Evolutionary conservation across 2,113 vertebrate genomes (phyloP).

Genomic region (Girardinichthys multiradiatus): DNA sequence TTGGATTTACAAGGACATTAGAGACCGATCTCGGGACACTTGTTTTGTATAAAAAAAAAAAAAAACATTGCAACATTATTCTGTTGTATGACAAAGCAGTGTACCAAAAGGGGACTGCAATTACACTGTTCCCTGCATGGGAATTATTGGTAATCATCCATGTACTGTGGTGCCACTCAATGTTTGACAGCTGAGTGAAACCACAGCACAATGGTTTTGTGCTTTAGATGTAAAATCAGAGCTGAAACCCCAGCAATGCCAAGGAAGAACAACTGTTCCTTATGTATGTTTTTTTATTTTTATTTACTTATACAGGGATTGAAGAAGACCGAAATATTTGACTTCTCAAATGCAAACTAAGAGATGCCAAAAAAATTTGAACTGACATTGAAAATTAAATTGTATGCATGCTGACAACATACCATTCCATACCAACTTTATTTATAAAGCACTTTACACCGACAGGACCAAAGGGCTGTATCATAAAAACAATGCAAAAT

Average conservation of each 20-base stretch:
- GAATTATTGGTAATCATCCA: conserved; percentile 82
- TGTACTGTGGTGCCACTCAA: conserved; percentile 80
- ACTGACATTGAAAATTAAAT: background rate
- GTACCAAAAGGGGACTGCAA: conserved; percentile 73
- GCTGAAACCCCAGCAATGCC: conserved; percentile 61
- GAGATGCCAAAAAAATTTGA: background rate
- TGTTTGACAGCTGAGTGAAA: conserved; percentile 79
- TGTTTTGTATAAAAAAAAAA: conserved; percentile 71
- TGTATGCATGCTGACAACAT: conserved; percentile 22
- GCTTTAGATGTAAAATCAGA: conserved; percentile 66
- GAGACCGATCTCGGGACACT: conserved; percentile 51
- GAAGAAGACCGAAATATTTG: background rate
- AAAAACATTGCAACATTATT: conserved; percentile 68
- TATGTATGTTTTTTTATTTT: conserved; percentile 24
- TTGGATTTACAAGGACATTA: conserved; percentile 75
- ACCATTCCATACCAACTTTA: too few species aligned
- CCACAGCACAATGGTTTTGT: conserved; percentile 65
- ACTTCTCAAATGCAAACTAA: background rate
- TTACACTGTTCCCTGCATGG: conserved; percentile 72
- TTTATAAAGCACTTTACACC: too few species aligned
- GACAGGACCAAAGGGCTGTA: too few species aligned
- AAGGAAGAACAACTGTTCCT: conserved; percentile 31
- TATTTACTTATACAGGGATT: background rate
- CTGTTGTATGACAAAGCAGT: conserved; percentile 74
- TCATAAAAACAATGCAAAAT: too few species aligned